Percentiles rank a stretch among this genome's conserved stretches.
Conservation (phyloP, 2,888 invertebrate genomes). For the Melanostoma mellinum region DNA sequence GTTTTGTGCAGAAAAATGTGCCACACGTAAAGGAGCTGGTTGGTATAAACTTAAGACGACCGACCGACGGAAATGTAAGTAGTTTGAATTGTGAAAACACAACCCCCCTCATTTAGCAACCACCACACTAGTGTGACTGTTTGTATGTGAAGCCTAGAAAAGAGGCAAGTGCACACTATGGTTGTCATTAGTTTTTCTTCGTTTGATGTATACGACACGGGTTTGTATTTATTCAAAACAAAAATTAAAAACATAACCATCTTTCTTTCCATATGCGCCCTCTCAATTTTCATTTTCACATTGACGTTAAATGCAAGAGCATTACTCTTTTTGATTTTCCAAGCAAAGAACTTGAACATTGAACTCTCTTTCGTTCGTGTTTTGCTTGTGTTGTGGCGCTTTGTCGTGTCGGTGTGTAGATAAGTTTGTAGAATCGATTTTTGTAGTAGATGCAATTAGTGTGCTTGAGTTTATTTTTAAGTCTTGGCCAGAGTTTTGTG, state of each 20-base stretch:
- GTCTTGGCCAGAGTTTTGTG: background rate
- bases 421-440: slow-evolving; percentile 18
- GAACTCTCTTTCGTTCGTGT: slow-evolving; percentile 21
- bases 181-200: background rate
- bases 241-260: background rate
- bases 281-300: slow-evolving; percentile 19
- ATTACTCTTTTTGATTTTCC: background rate
- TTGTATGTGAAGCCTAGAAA: no score
- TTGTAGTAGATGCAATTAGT: slow-evolving; percentile 24
- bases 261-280: background rate
- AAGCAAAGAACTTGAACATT: slow-evolving; percentile 35
- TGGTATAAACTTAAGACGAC: no score
- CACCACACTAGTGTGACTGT: no score
- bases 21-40: no score
- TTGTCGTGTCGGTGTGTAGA: background rate
- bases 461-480: slow-evolving; percentile 23
- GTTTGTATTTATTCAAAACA: background rate
- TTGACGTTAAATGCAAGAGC: background rate
- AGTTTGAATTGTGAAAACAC: no score
- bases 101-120: no score
- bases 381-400: background rate
- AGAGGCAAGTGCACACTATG: no score
- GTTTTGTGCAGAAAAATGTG: no score
- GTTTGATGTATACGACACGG: background rate
- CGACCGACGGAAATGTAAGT: no score